These are phyloP conservation scores for Rhinoraja longicauda DNA, from an alignment of 2,797 vertebrate genomes.

Conservation along the genomic window DNA sequence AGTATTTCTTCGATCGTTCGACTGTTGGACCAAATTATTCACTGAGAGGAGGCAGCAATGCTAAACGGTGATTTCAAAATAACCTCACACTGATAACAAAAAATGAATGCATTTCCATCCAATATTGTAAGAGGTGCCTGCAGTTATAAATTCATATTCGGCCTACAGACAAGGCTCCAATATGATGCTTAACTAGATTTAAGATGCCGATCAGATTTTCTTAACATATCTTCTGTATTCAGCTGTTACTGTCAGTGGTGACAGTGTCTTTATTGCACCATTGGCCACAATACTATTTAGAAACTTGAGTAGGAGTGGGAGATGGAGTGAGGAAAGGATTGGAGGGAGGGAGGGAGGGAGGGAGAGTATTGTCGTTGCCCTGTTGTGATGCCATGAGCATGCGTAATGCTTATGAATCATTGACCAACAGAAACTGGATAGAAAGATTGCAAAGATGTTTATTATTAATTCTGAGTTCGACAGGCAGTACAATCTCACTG, in stretches of 20 bases:
- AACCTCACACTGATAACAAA: neutral
- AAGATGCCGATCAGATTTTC: neutral
- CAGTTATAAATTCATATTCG: neutral
- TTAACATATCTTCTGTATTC: neutral
- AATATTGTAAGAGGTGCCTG: neutral
- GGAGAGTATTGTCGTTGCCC: too few relatives aligned
- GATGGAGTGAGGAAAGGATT: too few relatives aligned
- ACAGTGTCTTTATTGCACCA: neutral
- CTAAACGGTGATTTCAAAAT: neutral
- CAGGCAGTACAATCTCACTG: too few relatives aligned
- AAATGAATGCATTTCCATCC: neutral
- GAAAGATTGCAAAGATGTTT: too few relatives aligned
- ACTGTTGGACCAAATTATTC: neutral
- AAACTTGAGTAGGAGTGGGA: neutral
- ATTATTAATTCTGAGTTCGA: too few relatives aligned
- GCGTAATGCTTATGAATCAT: too few relatives aligned
- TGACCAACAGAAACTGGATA: too few relatives aligned
- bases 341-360: too few relatives aligned
- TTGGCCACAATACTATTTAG: neutral
- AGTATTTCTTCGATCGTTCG: neutral
- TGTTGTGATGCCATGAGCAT: too few relatives aligned
- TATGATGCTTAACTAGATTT: neutral
- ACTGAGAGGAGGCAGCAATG: neutral
- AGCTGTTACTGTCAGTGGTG: neutral
- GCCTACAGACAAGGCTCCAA: neutral